Evolutionary conservation across 2,888 invertebrate species (phyloP), one percentile per base, ranked within the genome.

Genomic region (Torymus aiolomorphi): DNA sequence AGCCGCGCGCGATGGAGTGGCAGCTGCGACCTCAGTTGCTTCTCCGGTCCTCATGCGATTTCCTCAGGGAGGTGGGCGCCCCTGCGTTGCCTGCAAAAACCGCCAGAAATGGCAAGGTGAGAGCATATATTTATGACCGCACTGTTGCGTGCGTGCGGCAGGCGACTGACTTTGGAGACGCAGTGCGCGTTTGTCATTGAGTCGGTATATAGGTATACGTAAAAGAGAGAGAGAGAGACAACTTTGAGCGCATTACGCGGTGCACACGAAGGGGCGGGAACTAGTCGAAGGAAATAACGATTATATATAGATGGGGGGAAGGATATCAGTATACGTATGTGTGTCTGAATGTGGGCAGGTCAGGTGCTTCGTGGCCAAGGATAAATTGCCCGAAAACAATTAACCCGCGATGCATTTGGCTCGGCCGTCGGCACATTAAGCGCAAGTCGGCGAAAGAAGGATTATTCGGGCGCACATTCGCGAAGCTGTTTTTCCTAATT

Each of bases 351-450:
- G 14, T 62, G 61, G 24, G 56, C 16, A 59, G 56, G 61, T 70
- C 51, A 62, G 65, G 76, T 76, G 62, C 67, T 56, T 72, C 54
- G 59, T 71, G 42, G 80, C 80, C 84, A 83, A 84, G 74, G 80
- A 83, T 83, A 74, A 79, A 82, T 83, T 63, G 71, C 59, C 13
- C 20, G 54, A 75, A 78, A 82, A 80, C 74, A 78, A 78, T 78
- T 69, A 76, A 65, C 24, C 57, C 31, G 57, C 56, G 57, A 42
- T 73, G 59, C 56, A 67, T 77, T 76, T 74, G 67, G 42, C 72
- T 75, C 52, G 52, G 16, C 54, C 18, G 13, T 61, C 18, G 13
- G 63, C 63, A 18, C 63, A 59, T 59, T 71, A 57, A 65, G 57
- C 24, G 20, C n/a, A 54, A 57, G 10, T n/a, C 24, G 18, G 10